These are phyloP conservation scores for Pandemis heparana DNA, from an alignment of 2,888 invertebrate species.

Conservation along the genomic window DNA sequence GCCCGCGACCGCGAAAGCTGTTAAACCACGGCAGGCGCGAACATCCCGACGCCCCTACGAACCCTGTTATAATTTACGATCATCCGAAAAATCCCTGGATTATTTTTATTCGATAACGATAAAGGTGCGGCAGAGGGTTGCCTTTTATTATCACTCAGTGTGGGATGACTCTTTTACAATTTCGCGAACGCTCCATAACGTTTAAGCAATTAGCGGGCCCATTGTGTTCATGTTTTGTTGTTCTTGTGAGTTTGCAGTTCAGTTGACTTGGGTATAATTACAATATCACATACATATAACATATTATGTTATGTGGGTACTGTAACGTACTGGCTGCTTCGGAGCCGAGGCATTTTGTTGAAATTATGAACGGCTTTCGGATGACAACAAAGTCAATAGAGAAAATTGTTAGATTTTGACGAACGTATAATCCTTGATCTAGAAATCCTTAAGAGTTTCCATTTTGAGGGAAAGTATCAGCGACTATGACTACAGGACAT, in stretches of 20 bases:
- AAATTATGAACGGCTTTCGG: too few relatives aligned
- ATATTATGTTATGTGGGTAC: too few relatives aligned
- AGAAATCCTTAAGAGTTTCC: too few relatives aligned
- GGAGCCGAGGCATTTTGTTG: too few relatives aligned
- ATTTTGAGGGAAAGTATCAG: too few relatives aligned
- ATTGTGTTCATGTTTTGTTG: slow-evolving; percentile 5
- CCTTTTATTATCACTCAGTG: slow-evolving; percentile 84
- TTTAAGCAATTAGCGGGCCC: slow-evolving; percentile 47
- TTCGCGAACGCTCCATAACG: slow-evolving; percentile 74
- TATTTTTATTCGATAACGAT: slow-evolving; percentile 86
- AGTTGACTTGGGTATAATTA: not conserved
- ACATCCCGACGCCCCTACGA: slow-evolving; percentile 64
- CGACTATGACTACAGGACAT: too few relatives aligned
- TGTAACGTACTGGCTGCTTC: too few relatives aligned
- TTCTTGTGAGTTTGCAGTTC: not conserved
- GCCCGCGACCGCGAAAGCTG: slow-evolving; percentile 45
- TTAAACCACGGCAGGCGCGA: slow-evolving; percentile 53
- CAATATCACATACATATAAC: too few relatives aligned
- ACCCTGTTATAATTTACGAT: slow-evolving; percentile 84
- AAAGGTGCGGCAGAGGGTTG: slow-evolving; percentile 82
- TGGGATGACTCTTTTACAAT: slow-evolving; percentile 78
- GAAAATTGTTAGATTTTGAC: too few relatives aligned
- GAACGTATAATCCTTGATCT: too few relatives aligned
- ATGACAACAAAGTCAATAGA: too few relatives aligned
- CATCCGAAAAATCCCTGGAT: slow-evolving; percentile 84